Evolutionary conservation across 2,113 vertebrate species (phyloP), one percentile per base, ranked within the genome.

Genomic region (Sceloporus undulatus): DNA sequence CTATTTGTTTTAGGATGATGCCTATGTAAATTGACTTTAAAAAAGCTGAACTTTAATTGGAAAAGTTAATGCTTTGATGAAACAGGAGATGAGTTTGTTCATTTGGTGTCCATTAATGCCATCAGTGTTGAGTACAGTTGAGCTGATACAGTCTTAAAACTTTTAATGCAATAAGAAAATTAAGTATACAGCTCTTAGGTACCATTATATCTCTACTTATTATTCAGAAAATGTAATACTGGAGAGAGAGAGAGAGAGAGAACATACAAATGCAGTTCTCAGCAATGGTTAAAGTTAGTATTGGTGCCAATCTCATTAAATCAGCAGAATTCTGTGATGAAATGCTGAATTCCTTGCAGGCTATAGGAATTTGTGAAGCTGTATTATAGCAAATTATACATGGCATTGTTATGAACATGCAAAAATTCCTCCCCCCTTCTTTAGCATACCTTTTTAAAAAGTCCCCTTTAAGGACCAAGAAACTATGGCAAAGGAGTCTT

Each of bases 31-130:
- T 91, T 88, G 70, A 83, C 59, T 90, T 95, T 93, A 62, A 66
- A 90, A 70, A 94, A 92, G 54, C 3, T 92, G 91, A 92, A 91
- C 25, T 93, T 95, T 93, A 93, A 93, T 91, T 93, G 87, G 73
- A 95, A 93, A 95, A 93, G 86, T 91, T 92, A 89, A 87, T 91
- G 91, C 59, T 89, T 90, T 94, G 93, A 90, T 91, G 89, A 92
- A 91, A 91, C 7, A 73, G 9, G 79, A 91, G 87, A 89, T 87
- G 29, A 84, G 18, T 83, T 94, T 84, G n/a, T 87, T 94, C 88
- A 85, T 21, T 93, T 90, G 4, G 13, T 93, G 86, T 42, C 91
- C 88, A 85, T 92, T 93, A 94, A 70, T 23, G 71, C 5, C 65
- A 16, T 81, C 86, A 83, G 70, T 79, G 9, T 91, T 89, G 54